A percentile compares a stretch with the other conserved stretches of the same genome.
phyloP scores from a whole-genome alignment of 2,113 vertebrate genomes.

The Anas platyrhynchos region DNA sequence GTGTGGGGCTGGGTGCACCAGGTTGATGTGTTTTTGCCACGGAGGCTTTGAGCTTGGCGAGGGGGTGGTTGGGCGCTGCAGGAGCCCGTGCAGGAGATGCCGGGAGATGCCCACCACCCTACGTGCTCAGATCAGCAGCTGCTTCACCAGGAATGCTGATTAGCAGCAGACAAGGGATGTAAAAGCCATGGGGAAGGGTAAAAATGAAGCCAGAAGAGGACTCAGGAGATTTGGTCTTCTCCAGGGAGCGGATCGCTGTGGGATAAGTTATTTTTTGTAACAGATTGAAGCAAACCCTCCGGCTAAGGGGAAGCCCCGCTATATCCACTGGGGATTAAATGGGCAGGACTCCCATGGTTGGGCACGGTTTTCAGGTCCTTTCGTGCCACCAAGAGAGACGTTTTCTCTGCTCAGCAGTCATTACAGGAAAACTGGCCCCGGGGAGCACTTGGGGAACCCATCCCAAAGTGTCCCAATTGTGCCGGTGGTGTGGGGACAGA shows the following conservation, averaged over 20 bases:
- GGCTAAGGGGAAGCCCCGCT: neutral
- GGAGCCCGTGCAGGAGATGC: neutral
- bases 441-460: neutral
- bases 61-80: neutral
- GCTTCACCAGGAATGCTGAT: slow-evolving; percentile 57
- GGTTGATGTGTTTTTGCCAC: accelerated
- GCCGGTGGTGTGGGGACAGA: slow-evolving; percentile 6
- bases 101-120: neutral
- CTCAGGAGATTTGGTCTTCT: slow-evolving; percentile 15
- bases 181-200: slow-evolving; percentile 54
- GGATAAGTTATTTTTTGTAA: slow-evolving; percentile 6
- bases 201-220: slow-evolving; percentile 51
- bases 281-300: neutral
- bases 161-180: slow-evolving; percentile 46
- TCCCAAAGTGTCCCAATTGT: neutral
- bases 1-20: too few species aligned
- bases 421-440: neutral
- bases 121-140: slow-evolving; percentile 16
- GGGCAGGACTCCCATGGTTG: accelerated
- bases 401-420: neutral
- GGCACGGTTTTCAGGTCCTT: neutral
- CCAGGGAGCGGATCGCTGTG: accelerated
- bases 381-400: neutral
- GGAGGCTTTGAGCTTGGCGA: neutral
- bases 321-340: neutral